These are phyloP conservation scores for Oryzias javanicus DNA, from an alignment of 2,113 vertebrate species.

Conservation along the genomic window DNA sequence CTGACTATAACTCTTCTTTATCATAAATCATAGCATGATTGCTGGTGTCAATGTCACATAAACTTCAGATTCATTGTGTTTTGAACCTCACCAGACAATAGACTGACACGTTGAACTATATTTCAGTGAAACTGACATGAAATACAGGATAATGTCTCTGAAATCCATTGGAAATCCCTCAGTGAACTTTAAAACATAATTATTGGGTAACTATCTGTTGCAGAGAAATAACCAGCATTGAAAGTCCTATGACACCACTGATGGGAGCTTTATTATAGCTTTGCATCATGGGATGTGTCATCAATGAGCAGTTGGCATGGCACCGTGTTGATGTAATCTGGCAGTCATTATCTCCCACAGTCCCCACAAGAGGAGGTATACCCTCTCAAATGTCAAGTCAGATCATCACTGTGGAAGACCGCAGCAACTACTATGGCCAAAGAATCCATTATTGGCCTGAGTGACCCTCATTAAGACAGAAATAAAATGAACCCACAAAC, in stretches of 20 bases:
- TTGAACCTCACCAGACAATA: slow-evolving; percentile 7
- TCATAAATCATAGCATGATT: no score
- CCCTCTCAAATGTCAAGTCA: slow-evolving; percentile 67
- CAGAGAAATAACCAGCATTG: slow-evolving; percentile 34
- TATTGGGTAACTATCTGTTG: slow-evolving; percentile 32
- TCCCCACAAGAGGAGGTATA: slow-evolving; percentile 65
- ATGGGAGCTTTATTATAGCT: slow-evolving; percentile 52
- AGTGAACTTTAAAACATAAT: slow-evolving; percentile 37
- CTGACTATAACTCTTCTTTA: no score
- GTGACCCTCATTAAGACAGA: slow-evolving; percentile 40
- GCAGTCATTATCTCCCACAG: slow-evolving; percentile 68
- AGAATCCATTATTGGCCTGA: slow-evolving; percentile 45
- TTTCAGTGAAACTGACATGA: slow-evolving; percentile 23
- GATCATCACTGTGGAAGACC: slow-evolving; percentile 60
- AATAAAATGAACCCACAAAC: slow-evolving; percentile 31
- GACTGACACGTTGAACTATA: slow-evolving; percentile 15
- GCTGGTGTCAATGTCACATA: no score
- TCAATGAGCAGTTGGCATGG: slow-evolving; percentile 59
- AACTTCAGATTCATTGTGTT: not conserved
- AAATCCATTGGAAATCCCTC: slow-evolving; percentile 24
- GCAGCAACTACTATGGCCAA: slow-evolving; percentile 46
- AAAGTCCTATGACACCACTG: slow-evolving; percentile 55
- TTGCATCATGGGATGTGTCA: slow-evolving; percentile 69
- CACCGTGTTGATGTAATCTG: slow-evolving; percentile 75
- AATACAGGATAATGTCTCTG: slow-evolving; percentile 23